Evolutionary conservation across 2,113 vertebrate genomes (phyloP), one percentile per base, ranked within the genome.

Genomic region (rabbit (Oryctolagus cuniculus)): DNA sequence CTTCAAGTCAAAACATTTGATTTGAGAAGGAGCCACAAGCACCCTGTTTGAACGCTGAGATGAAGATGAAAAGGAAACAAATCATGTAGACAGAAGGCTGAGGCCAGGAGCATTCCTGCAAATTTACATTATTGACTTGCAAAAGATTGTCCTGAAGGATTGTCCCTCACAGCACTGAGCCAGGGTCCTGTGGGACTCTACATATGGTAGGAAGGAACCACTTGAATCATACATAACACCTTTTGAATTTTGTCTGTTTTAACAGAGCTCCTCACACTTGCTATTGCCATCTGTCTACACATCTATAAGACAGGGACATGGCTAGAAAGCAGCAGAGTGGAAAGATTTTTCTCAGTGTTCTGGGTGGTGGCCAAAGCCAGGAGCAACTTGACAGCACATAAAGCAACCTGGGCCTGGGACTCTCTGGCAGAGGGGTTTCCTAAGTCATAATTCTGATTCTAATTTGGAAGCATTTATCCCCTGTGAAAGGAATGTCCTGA

Each of bases 391-490:
- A 95, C 49, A 95, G 87, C 66, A 77, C 19, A 24, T 72, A 44
- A 95, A 90, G 64, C 17, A 92, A 93, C 85, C 81, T 67, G 36
- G 72, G 72, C 74, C 81, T 44, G 9, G 91, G 87, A 79, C 77
- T 25, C 53, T 44, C 53, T 55, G 70, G 84, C 90, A 84, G 31
- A 67, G 58, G 73, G 55, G 44, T 55, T 82, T 77, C 89, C 85
- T 84, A 92, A 96, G 88, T 85, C 85, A 61, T 75, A 78, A 29
- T 81, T 95, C 95, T 95, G 95, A 96, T 96, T 95, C 96, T 96
- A 95, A 95, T 73, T 36, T 1, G 2, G 95, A 88, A 78, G 89
- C 94, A 73, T 93, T 90, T 86, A 94, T 93, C 55, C 51, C 44
- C 73, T 69, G 49, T 21, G 27, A 58, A 90, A 95, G 79, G 90